Percentiles rank a stretch among this genome's conserved stretches.
phyloP scores from a whole-genome alignment of 2,113 vertebrate species.

The Trogon surrucura region DNA sequence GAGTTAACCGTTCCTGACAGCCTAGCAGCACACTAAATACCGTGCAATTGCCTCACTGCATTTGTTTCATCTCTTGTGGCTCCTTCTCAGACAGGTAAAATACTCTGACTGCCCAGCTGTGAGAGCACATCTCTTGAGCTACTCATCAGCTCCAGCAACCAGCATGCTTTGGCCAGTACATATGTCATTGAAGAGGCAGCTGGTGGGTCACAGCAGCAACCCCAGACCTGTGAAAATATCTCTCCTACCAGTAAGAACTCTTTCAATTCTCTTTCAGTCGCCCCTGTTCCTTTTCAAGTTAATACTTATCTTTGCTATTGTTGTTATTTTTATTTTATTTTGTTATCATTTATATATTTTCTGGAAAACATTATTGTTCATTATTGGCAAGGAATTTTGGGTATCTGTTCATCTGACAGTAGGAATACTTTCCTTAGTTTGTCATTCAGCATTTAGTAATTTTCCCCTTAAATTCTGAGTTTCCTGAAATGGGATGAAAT shows the following conservation, averaged over 20 bases:
- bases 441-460: slow-evolving; percentile 56
- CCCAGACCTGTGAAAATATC: background rate
- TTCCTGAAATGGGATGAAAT: slow-evolving; percentile 72
- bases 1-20: background rate
- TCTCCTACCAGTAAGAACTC: background rate
- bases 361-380: background rate
- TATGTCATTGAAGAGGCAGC: background rate
- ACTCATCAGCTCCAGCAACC: background rate
- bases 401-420: slow-evolving; percentile 30
- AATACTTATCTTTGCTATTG: background rate
- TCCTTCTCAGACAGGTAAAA: background rate
- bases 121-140: background rate
- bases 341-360: background rate
- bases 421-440: slow-evolving; percentile 37
- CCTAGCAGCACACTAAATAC: background rate
- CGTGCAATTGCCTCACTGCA: background rate
- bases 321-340: background rate
- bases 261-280: background rate
- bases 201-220: background rate
- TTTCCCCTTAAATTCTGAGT: slow-evolving; percentile 59
- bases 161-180: background rate
- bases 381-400: slow-evolving; percentile 11
- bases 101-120: background rate
- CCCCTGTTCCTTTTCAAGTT: slow-evolving; percentile 7
- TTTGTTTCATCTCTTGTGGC: background rate